phyloP scores from a whole-genome alignment of 2,888 invertebrate species.

The Tromatobia lineatoria region DNA sequence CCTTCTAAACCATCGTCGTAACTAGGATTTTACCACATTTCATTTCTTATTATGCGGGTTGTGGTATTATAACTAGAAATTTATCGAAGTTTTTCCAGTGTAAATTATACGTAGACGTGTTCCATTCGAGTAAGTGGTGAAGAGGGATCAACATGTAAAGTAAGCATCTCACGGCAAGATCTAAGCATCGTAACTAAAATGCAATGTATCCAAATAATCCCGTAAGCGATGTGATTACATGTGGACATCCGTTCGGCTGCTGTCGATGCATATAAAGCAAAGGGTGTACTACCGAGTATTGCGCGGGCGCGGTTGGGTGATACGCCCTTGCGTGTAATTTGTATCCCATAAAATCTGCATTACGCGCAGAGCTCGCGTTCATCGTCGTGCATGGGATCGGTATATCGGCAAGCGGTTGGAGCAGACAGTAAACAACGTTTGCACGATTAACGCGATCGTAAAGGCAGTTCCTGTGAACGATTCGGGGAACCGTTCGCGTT shows the following conservation, averaged over 20 bases:
- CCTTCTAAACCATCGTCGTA: no score
- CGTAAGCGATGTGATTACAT: not conserved
- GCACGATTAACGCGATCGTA: constrained; percentile 61
- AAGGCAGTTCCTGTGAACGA: constrained; percentile 61
- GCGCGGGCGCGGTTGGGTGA: constrained; percentile 18
- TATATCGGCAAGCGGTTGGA: constrained; percentile 26
- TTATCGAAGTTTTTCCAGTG: not conserved
- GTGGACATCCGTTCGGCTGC: constrained; percentile 2
- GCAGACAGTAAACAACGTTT: constrained; percentile 54
- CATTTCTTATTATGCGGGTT: no score
- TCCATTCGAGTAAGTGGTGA: not conserved
- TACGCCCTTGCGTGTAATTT: constrained; percentile 59
- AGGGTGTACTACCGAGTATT: constrained; percentile 29
- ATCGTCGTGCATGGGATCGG: constrained; percentile 24
- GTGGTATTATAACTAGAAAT: not conserved
- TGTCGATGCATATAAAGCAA: constrained; percentile 32
- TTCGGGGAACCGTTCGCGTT: constrained; percentile 48
- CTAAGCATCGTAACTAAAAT: not conserved
- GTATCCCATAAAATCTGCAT: constrained; percentile 66
- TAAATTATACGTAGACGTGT: not conserved
- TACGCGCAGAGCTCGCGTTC: constrained; percentile 44
- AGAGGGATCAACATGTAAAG: not conserved
- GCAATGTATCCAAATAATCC: not conserved
- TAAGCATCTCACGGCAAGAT: not conserved
- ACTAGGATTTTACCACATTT: no score